These are phyloP conservation scores for Unio pictorum DNA, from an alignment of 2,888 invertebrate genomes.

Conservation along the genomic window DNA sequence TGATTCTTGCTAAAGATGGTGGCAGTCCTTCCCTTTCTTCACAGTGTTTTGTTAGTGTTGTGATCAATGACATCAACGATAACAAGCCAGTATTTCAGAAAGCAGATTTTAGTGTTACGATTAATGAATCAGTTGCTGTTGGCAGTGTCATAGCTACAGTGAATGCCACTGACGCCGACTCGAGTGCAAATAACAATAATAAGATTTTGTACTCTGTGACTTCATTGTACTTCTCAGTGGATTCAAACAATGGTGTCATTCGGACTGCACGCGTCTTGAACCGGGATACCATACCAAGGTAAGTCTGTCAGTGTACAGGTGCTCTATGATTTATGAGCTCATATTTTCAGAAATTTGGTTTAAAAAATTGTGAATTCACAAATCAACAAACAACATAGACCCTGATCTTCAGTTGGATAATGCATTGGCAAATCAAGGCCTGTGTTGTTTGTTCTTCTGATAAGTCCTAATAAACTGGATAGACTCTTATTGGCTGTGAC, in stretches of 20 bases:
- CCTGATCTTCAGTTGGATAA: too few species aligned
- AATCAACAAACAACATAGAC: too few species aligned
- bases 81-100: conserved; percentile 35
- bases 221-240: not conserved
- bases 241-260: conserved; percentile 1
- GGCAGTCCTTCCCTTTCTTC: not conserved
- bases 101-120: conserved; percentile 17
- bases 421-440: too few species aligned
- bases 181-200: conserved; percentile 35
- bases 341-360: too few species aligned
- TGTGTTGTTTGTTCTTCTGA: too few species aligned
- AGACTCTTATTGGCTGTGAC: too few species aligned
- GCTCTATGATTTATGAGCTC: too few species aligned
- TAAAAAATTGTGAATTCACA: too few species aligned
- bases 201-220: conserved; percentile 7
- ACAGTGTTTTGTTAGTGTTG: not conserved
- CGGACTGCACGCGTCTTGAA: not conserved
- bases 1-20: conserved; percentile 1
- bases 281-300: not conserved
- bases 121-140: conserved; percentile 34
- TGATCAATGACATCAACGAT: conserved; percentile 27
- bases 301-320: too few species aligned
- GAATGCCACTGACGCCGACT: conserved; percentile 49
- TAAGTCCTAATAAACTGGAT: too few species aligned
- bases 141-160: conserved; percentile 28